Evolutionary conservation across 2,797 vertebrate genomes (phyloP), one percentile per base, ranked within the genome.

Genomic region (Intellagama lesueurii): DNA sequence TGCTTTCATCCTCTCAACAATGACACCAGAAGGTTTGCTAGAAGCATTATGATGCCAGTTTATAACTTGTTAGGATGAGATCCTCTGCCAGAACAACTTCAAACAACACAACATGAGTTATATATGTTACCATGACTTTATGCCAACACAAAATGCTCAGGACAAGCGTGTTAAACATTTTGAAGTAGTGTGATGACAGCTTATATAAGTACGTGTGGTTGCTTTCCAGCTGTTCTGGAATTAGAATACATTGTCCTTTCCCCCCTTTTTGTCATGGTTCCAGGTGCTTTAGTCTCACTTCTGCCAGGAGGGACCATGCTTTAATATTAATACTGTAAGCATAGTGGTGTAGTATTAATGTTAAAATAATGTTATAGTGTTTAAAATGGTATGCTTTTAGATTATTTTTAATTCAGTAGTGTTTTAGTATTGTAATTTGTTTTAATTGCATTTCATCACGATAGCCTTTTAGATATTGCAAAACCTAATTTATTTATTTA

Each of bases 151-250:
- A 79, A 60, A 76, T 64, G 72, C 70, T 76, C 40, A 85, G 72
- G 70, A 60, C 11, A 60, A 32, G 83, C 28, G 70, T 85, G 83
- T 76, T 76, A 85, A 49, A 32, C 70, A 85, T 56, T 28, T 76
- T 64, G 83, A 76, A 73, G 75, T 40, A 4, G 49, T 85, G 83
- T 85, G 72, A 85, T 85, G 83, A 85, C 83, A 75, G 83, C 52
- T 76, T 60, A 60, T 85, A 60, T 32, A 70, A 85, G 26, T 85
- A n/a, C 44, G 72, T 76, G 75, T 49, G 32, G 47, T 56, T 52
- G 83, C 6, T 73, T 76, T 40, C 49, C 83, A 24, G 79, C 40
- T 60, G 56, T 72, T 60, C 8, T 73, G 44, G 83, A 49, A 84
- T 84, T 52, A 70, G 4, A 84, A 52, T 72, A 14, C n/a, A 26